phyloP scores from a whole-genome alignment of 2,113 vertebrate species.

The Andinoacara biseriatus region DNA sequence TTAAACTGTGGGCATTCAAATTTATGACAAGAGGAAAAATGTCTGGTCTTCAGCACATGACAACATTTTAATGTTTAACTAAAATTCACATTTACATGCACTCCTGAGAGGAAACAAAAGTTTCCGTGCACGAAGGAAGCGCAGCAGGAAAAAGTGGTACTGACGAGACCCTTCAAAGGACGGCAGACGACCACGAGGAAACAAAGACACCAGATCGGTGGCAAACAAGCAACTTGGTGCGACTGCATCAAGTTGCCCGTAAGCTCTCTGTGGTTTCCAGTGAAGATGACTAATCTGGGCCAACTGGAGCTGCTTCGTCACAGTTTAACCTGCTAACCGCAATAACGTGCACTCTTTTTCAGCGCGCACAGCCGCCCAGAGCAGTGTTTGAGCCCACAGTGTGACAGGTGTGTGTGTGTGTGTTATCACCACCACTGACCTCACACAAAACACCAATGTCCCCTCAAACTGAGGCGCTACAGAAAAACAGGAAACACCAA shows the following conservation, averaged over 20 bases:
- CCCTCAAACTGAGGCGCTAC: background rate
- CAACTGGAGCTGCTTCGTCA: too few relatives aligned
- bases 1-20: background rate
- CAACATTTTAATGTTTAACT: background rate
- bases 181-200: background rate
- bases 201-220: background rate
- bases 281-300: background rate
- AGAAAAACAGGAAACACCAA: background rate
- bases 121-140: background rate
- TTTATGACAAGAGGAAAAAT: background rate
- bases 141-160: background rate
- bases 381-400: background rate
- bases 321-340: rapidly evolving
- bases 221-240: background rate
- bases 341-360: background rate
- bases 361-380: background rate
- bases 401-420: background rate
- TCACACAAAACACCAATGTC: background rate
- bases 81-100: background rate
- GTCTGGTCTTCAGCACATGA: background rate
- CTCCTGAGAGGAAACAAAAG: background rate
- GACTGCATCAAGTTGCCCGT: background rate
- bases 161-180: background rate
- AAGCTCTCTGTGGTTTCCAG: background rate
- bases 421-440: background rate